These are phyloP conservation scores for Leptopilina myrica DNA, from an alignment of 2,888 invertebrate species.

Conservation along the genomic window DNA sequence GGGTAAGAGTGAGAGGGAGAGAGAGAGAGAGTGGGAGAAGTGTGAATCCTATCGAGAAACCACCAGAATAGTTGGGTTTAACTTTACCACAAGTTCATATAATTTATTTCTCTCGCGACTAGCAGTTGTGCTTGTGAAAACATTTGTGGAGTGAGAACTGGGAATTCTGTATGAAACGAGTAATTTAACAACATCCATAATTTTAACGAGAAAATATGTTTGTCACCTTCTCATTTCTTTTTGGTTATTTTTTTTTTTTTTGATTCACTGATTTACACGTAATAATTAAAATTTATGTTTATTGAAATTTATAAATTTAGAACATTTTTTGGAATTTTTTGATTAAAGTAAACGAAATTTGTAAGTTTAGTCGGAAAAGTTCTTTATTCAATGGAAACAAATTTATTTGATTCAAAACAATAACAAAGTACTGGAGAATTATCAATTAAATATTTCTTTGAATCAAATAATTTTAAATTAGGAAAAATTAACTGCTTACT, in stretches of 20 bases:
- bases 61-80: slow-evolving; percentile 20
- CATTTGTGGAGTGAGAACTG: neutral
- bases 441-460: no score
- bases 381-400: no score
- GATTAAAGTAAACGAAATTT: no score
- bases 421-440: no score
- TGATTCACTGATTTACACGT: neutral
- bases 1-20: no score
- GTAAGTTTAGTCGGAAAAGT: no score
- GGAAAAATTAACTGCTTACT: no score
- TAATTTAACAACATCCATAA: neutral
- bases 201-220: neutral
- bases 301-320: no score
- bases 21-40: neutral
- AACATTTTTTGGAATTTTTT: no score
- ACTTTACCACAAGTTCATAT: slow-evolving; percentile 24
- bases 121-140: neutral
- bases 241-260: neutral
- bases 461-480: no score
- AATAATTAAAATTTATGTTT: no score
- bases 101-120: slow-evolving; percentile 8
- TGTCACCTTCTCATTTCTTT: neutral
- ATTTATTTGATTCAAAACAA: no score
- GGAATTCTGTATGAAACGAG: neutral
- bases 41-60: slow-evolving; percentile 4